These are phyloP conservation scores for Melopsittacus undulatus DNA, from an alignment of 2,797 vertebrate species.

Conservation along the genomic window DNA sequence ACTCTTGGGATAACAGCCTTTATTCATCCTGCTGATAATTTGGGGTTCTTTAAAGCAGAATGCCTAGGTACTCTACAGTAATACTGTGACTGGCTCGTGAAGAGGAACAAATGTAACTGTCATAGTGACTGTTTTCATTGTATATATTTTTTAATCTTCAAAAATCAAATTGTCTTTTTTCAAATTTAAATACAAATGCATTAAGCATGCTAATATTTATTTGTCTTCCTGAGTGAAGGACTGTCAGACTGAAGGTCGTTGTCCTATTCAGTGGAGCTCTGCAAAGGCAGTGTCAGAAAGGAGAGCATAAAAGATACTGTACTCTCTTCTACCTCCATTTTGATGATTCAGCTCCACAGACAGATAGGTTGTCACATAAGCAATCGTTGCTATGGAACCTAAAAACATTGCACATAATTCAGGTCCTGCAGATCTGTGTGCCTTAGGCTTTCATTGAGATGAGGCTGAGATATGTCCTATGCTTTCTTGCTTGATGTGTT, in stretches of 20 bases:
- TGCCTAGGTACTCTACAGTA: not conserved
- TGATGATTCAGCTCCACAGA: not conserved
- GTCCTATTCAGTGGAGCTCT: not conserved
- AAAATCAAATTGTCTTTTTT: not conserved
- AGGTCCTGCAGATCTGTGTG: not conserved
- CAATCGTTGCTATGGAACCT: not conserved
- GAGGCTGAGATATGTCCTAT: not conserved
- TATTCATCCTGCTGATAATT: not conserved
- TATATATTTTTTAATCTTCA: not conserved
- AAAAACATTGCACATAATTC: not conserved
- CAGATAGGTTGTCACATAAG: not conserved
- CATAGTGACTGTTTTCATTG: not conserved
- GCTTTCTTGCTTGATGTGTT: not conserved
- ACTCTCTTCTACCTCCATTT: not conserved
- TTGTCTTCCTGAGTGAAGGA: not conserved
- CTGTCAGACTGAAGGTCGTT: not conserved
- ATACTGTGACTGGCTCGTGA: not conserved
- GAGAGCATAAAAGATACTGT: not conserved
- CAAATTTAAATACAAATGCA: not conserved
- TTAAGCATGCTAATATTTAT: not conserved
- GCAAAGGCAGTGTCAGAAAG: not conserved
- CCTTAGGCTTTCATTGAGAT: not conserved
- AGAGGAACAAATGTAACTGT: not conserved
- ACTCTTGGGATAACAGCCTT: not conserved
- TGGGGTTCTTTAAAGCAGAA: not conserved